Evolutionary conservation across 2,888 invertebrate genomes (phyloP), one percentile per base, ranked within the genome.

Genomic region (Heliconius hortense): DNA sequence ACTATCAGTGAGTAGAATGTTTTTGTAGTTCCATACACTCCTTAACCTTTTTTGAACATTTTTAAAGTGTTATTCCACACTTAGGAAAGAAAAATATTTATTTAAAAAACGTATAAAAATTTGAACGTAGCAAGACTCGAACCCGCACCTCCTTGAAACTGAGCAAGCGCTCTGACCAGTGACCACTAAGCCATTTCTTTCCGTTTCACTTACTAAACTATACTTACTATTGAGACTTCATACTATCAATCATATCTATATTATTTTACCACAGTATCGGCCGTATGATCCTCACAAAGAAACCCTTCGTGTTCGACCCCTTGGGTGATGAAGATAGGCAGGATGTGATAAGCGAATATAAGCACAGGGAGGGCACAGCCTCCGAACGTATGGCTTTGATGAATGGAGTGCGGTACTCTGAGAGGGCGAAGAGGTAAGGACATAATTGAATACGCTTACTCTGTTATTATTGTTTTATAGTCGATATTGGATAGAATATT

Each of bases 371-470:
- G 90, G 97, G 97, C 21, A 95, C 96, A 0, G 94, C 95, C 21
- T 96, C 95, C 0, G 97, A 98, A 87, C 91, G 97, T 13, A 88
- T 97, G 78, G 95, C 97, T 1, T 92, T 97, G 43, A 95, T 96
- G 89, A 96, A 97, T 84, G 97, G 97, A 1, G 96, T 97, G 0
- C 90, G 96, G 21, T 95, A 95, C 81, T 95, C 95, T 0, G 95
- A 95, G 82, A 93, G 95, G 72, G 96, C 96, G 1, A 96, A 96
- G 89, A 95, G 94, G 94, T 95, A 82, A 77, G 77, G 56, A 15
- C 15, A 11, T 21, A 71, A 39, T 15, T 13, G 13, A 21, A 28
- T 62, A 62, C n/a, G 5, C 2, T 28, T 62, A 62, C 18, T 18
- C 18, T 2, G 26, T 10, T 31, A 21, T 31, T 63, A 31, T 18